Percentiles rank a stretch among this genome's conserved stretches.
Evolutionary conservation across 2,113 vertebrate genomes (phyloP).

Genomic region (Arothron firmamentum): DNA sequence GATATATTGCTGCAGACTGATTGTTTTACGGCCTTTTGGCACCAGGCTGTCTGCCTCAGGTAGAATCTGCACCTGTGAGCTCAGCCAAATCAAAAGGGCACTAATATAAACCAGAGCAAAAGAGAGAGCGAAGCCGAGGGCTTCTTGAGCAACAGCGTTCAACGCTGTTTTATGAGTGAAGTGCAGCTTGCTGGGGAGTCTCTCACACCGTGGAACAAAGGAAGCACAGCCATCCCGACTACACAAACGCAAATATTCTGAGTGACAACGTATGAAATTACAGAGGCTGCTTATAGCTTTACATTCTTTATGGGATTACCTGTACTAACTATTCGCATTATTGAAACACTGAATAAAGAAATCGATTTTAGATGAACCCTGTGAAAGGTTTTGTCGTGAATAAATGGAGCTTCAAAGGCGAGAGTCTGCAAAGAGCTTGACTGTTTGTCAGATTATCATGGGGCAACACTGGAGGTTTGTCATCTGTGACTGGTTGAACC

Average conservation of each 20-base stretch:
- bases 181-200: not conserved
- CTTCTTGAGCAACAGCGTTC: conserved; percentile 34
- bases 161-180: conserved; percentile 9
- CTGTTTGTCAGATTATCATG: conserved; percentile 59
- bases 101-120: conserved; percentile 4
- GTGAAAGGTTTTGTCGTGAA: conserved; percentile 2
- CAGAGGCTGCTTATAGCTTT: not conserved
- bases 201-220: conserved; percentile 1
- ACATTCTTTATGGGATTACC: not conserved
- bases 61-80: conserved; percentile 52
- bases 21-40: conserved; percentile 70
- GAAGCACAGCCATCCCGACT: not conserved
- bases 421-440: conserved; percentile 34
- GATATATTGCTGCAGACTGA: conserved; percentile 52
- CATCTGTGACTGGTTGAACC: conserved; percentile 76
- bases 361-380: not conserved
- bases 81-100: conserved; percentile 38
- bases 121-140: conserved; percentile 11
- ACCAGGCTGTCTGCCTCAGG: conserved; percentile 72
- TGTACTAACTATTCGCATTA: not conserved
- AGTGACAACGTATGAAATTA: conserved; percentile 3
- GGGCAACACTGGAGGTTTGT: conserved; percentile 70
- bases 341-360: not conserved
- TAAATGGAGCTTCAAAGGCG: conserved; percentile 29
- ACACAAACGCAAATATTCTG: conserved; percentile 3